phyloP scores from a whole-genome alignment of 37 sponge, comb jelly and placozoan genomes.

The Aphrocallistes beatrix region DNA sequence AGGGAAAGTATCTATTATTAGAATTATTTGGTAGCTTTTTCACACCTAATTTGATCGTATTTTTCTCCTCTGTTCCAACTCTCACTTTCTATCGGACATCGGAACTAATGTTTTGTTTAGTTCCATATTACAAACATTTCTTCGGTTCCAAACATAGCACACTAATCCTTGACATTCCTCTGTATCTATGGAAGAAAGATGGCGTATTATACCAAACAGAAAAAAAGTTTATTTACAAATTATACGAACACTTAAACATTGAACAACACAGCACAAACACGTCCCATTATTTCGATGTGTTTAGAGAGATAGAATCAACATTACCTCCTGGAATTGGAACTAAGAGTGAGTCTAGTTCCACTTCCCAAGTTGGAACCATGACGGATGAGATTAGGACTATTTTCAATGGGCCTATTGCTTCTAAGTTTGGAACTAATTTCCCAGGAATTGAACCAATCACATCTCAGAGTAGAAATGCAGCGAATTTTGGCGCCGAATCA shows the following conservation, averaged over 20 bases:
- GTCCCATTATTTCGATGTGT: too few relatives aligned
- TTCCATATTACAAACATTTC: not conserved
- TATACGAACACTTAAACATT: not conserved
- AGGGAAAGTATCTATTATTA: not conserved
- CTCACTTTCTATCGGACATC: not conserved
- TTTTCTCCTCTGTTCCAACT: slow-evolving; percentile 11
- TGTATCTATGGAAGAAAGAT: slow-evolving; percentile 5
- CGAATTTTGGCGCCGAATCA: too few relatives aligned
- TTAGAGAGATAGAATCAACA: too few relatives aligned
- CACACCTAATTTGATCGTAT: not conserved
- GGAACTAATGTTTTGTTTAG: slow-evolving; percentile 4
- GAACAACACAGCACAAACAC: not conserved
- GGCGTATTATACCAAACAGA: not conserved
- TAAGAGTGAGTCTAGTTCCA: too few relatives aligned
- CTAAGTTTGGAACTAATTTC: too few relatives aligned
- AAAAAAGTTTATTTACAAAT: not conserved
- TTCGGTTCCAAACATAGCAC: not conserved
- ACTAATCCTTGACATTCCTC: not conserved
- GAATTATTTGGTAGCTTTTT: not conserved
- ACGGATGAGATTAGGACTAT: too few relatives aligned
- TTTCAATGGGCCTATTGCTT: too few relatives aligned
- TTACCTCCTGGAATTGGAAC: too few relatives aligned
- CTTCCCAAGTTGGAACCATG: too few relatives aligned
- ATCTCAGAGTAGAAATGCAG: too few relatives aligned
- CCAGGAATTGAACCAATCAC: too few relatives aligned